These are phyloP conservation scores for Drosophila nigricruria DNA, from an alignment of 2,888 invertebrate species.

Conservation along the genomic window DNA sequence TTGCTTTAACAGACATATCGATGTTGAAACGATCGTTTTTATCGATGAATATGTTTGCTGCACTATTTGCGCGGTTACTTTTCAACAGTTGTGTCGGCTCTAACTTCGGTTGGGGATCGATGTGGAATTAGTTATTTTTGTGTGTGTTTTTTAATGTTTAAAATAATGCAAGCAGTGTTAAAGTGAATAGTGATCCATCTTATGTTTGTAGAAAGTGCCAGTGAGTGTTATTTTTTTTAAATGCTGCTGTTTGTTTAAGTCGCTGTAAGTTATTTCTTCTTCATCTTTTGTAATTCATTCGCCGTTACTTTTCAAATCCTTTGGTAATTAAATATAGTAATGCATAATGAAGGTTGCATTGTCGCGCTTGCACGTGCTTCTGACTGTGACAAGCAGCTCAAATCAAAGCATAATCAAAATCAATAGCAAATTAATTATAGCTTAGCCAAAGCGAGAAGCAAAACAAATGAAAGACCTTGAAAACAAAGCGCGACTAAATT, in stretches of 20 bases:
- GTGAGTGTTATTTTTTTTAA: background rate
- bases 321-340: background rate
- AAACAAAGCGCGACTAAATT: constrained; percentile 32
- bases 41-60: background rate
- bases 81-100: background rate
- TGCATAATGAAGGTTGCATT: constrained; percentile 19
- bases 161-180: background rate
- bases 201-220: background rate
- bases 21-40: constrained; percentile 1
- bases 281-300: background rate
- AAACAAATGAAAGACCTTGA: constrained; percentile 40
- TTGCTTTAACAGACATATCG: background rate
- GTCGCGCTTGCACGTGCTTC: constrained; percentile 50
- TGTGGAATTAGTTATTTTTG: background rate
- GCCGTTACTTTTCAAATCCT: background rate
- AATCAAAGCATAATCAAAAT: constrained; percentile 6
- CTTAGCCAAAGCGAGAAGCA: constrained; percentile 22
- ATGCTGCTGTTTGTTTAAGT: background rate
- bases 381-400: constrained; percentile 33
- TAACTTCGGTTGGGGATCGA: background rate
- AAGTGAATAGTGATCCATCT: background rate
- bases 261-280: background rate
- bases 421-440: constrained; percentile 50
- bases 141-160: background rate
- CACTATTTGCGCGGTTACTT: too few species aligned